These are phyloP conservation scores for Corydoras maculifer DNA, from an alignment of 2,113 vertebrate species.

Conservation along the genomic window DNA sequence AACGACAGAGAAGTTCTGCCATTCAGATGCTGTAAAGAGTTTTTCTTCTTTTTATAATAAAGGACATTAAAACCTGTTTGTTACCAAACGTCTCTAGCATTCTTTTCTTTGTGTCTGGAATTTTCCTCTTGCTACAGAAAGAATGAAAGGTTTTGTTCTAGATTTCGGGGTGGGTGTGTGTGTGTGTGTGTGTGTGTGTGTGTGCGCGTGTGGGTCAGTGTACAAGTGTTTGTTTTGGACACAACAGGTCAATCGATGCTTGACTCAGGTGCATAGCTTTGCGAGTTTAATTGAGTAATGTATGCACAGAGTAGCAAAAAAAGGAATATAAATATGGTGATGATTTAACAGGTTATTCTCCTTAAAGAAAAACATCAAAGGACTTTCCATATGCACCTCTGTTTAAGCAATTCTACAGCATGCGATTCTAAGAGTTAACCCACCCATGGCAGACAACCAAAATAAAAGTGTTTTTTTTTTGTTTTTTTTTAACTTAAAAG, in stretches of 20 bases:
- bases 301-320: slow-evolving; percentile 15
- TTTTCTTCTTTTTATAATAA: slow-evolving; percentile 65
- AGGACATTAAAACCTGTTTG: slow-evolving; percentile 73
- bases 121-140: slow-evolving; percentile 74
- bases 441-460: slow-evolving; percentile 95
- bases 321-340: slow-evolving; percentile 75
- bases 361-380: slow-evolving; percentile 91
- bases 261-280: slow-evolving; percentile 81
- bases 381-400: slow-evolving; percentile 90
- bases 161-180: slow-evolving; percentile 31
- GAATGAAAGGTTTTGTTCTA: slow-evolving; percentile 71
- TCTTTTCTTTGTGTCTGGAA: slow-evolving; percentile 69
- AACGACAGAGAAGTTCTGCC: slow-evolving; percentile 71
- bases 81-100: slow-evolving; percentile 71
- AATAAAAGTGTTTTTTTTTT: slow-evolving; percentile 66
- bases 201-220: slow-evolving; percentile 37
- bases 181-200: slow-evolving; percentile 18
- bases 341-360: slow-evolving; percentile 77
- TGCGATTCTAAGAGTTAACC: slow-evolving; percentile 99
- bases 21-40: slow-evolving; percentile 73
- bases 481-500: slow-evolving; percentile 91
- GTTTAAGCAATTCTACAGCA: slow-evolving; percentile 99
- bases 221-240: slow-evolving; percentile 39
- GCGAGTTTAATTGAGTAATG: slow-evolving; percentile 65
- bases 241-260: slow-evolving; percentile 69